Conservation (phyloP, 2,113 vertebrate species). For the Genyomyrus donnyi region DNA sequence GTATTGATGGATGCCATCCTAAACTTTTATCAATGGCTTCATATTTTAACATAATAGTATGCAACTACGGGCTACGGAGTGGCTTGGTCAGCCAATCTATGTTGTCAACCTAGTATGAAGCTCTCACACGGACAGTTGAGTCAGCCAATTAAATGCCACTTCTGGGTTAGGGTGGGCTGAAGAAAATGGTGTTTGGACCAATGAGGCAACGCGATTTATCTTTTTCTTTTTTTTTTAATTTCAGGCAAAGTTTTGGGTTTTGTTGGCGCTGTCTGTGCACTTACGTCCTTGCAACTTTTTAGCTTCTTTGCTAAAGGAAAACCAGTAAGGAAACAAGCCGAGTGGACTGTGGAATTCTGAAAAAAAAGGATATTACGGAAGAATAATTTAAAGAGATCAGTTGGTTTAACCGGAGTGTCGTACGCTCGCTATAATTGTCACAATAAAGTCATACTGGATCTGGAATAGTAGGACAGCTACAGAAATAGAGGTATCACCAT, state of each 20-base stretch:
- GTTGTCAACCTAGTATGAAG: constrained; percentile 18
- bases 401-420: not conserved
- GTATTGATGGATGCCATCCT: not conserved
- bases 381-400: constrained; percentile 14
- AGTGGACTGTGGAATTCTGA: constrained; percentile 14
- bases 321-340: constrained; percentile 24
- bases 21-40: not conserved
- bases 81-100: constrained; percentile 39
- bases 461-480: constrained; percentile 25
- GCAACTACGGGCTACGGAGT: constrained; percentile 16
- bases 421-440: constrained; percentile 39
- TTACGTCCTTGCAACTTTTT: constrained; percentile 37
- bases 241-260: constrained; percentile 55
- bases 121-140: constrained; percentile 30
- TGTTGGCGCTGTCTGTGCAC: constrained; percentile 30
- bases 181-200: constrained; percentile 36
- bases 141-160: constrained; percentile 41
- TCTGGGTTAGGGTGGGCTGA: constrained; percentile 30
- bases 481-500: constrained; percentile 50
- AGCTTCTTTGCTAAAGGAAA: constrained; percentile 26
- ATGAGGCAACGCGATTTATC: constrained; percentile 35
- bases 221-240: constrained; percentile 42
- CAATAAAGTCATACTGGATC: constrained; percentile 35
- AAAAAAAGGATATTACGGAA: constrained; percentile 25
- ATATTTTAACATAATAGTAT: not conserved